Percentiles rank a stretch among this genome's conserved stretches.
phyloP scores from a whole-genome alignment of 2,113 vertebrate genomes.

The Leptobrachium ailaonicum region DNA sequence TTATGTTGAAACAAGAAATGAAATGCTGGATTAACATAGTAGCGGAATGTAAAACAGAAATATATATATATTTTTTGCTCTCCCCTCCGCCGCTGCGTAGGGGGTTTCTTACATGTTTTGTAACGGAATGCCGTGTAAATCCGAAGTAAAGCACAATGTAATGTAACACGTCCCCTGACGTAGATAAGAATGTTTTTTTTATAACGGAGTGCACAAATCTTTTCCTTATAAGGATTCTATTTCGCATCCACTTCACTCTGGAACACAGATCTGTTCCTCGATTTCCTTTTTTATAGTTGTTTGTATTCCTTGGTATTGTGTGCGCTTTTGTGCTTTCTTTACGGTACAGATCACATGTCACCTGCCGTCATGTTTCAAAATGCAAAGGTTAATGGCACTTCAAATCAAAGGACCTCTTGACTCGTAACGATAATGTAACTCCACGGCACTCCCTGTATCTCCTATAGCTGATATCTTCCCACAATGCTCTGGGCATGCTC shows the following conservation, averaged over 20 bases:
- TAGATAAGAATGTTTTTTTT: slow-evolving; percentile 39
- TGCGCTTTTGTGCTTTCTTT: too few relatives aligned
- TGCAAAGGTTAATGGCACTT: too few relatives aligned
- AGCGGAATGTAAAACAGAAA: not conserved
- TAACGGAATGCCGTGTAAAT: slow-evolving; percentile 11
- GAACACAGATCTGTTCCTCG: too few relatives aligned
- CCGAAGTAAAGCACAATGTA: slow-evolving; percentile 11
- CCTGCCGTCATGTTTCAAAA: too few relatives aligned
- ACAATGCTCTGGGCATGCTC: too few relatives aligned
- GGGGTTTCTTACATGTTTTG: slow-evolving; percentile 27
- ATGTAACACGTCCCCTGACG: slow-evolving; percentile 24
- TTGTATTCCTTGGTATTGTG: too few relatives aligned
- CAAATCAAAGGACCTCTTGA: too few relatives aligned
- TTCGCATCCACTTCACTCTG: slow-evolving; percentile 16
- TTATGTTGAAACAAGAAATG: not conserved
- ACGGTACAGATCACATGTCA: too few relatives aligned
- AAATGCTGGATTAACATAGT: not conserved
- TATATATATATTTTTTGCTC: not conserved
- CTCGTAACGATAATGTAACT: too few relatives aligned
- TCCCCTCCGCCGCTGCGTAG: not conserved
- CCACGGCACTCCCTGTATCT: too few relatives aligned
- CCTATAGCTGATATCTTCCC: too few relatives aligned
- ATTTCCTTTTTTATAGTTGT: too few relatives aligned
- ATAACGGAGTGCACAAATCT: slow-evolving; percentile 24
- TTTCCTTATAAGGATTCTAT: slow-evolving; percentile 32